phyloP scores from a whole-genome alignment of 2,113 vertebrate genomes.

The Erythrolamprus reginae region DNA sequence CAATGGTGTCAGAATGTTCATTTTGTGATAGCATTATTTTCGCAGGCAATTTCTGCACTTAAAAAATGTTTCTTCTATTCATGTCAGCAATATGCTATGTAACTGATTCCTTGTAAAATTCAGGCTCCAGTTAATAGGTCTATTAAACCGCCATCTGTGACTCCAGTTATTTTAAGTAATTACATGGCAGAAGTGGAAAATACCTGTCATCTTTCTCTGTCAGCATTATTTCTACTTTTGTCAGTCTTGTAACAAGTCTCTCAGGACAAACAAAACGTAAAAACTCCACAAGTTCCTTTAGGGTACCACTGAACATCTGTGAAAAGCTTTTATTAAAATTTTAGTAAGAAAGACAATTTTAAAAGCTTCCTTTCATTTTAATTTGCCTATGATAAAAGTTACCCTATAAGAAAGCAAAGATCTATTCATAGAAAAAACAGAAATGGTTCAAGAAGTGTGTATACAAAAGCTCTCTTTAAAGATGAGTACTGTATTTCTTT shows the following conservation, averaged over 20 bases:
- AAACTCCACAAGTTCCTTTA: not conserved
- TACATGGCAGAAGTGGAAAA: slow-evolving; percentile 27
- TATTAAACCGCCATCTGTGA: slow-evolving; percentile 4
- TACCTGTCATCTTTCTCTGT: slow-evolving; percentile 2
- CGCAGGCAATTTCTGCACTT: not conserved
- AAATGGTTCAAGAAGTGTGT: not conserved
- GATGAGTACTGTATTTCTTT: not conserved
- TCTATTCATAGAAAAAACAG: not conserved
- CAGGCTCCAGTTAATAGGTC: slow-evolving; percentile 15
- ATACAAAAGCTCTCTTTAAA: not conserved
- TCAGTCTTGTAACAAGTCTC: slow-evolving; percentile 12
- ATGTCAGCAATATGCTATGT: not conserved
- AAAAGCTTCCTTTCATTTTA: not conserved
- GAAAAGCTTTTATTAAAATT: slow-evolving; percentile 3
- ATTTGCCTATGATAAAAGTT: not conserved
- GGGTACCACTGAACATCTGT: not conserved
- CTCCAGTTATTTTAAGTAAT: slow-evolving; percentile 26
- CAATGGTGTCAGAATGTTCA: not conserved
- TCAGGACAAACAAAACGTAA: slow-evolving; percentile 14
- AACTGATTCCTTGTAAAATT: slow-evolving; percentile 11
- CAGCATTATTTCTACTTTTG: slow-evolving; percentile 14
- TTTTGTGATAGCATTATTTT: not conserved
- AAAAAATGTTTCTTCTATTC: slow-evolving; percentile 16
- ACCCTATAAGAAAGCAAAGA: not conserved
- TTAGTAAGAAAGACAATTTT: not conserved